A percentile compares a stretch with the other conserved stretches of the same genome.
Conservation (phyloP, 2,113 vertebrate genomes). For the Oreochromis aureus region DNA sequence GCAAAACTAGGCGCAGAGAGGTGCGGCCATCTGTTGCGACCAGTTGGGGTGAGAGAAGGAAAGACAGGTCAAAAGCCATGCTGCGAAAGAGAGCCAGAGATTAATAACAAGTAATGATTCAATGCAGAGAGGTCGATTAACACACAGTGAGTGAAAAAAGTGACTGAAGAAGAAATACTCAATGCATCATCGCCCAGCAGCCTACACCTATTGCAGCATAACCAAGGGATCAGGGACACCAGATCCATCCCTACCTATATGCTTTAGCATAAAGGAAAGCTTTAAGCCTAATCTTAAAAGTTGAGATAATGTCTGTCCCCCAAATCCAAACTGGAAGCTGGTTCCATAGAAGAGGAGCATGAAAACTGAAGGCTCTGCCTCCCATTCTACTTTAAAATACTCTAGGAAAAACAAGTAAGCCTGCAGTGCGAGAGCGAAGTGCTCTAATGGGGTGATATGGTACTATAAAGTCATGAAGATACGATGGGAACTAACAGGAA, state of each 20-base stretch:
- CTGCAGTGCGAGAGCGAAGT: not conserved
- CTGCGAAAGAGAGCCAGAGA: not conserved
- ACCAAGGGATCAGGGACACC: not conserved
- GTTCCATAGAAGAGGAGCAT: not conserved
- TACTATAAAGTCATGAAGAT: too few species aligned
- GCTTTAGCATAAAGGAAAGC: not conserved
- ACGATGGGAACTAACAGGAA: too few species aligned
- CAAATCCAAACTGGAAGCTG: not conserved
- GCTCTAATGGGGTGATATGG: not conserved
- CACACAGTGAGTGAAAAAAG: not conserved
- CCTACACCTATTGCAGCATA: not conserved
- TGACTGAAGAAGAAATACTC: not conserved
- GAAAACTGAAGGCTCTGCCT: not conserved
- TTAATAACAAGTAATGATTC: not conserved
- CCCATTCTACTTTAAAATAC: not conserved
- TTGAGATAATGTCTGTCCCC: not conserved
- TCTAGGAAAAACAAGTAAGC: not conserved
- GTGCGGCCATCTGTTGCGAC: not conserved
- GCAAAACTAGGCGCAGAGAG: not conserved
- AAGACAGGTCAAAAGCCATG: not conserved
- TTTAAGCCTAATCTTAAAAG: not conserved
- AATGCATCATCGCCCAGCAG: not conserved
- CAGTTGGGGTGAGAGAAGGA: not conserved
- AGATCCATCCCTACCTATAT: not conserved
- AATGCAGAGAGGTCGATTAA: not conserved